Evolutionary conservation across 2,797 vertebrate genomes (phyloP).

Genomic region (Oreochromis mossambicus): DNA sequence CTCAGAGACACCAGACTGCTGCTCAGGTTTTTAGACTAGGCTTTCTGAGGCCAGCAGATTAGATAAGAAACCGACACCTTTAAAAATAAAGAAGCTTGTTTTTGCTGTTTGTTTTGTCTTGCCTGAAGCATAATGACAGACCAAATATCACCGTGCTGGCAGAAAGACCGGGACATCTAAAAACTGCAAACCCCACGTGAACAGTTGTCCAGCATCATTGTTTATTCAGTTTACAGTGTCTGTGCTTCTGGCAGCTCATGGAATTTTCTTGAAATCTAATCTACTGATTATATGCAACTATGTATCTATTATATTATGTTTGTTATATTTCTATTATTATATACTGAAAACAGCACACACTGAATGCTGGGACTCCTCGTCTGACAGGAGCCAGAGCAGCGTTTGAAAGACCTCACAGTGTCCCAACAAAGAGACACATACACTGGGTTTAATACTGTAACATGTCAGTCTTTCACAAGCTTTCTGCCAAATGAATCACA

Average conservation of each 20-base stretch:
- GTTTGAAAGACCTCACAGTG: not conserved
- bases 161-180: not conserved
- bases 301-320: not conserved
- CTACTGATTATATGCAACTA: not conserved
- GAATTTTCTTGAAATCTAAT: not conserved
- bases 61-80: not conserved
- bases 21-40: not conserved
- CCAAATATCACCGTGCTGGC: not conserved
- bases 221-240: not conserved
- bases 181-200: accelerated
- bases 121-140: not conserved
- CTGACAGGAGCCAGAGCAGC: not conserved
- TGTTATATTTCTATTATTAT: accelerated
- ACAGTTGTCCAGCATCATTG: accelerated
- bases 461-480: not conserved
- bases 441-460: not conserved
- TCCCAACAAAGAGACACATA: not conserved
- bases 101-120: not conserved
- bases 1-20: not conserved
- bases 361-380: not conserved
- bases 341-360: not conserved
- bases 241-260: not conserved
- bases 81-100: not conserved
- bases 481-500: not conserved
- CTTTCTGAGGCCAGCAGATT: not conserved